Base-by-base conservation (phyloP, 1,140 invertebrate species). In the Cardiocondyla obscurior region DNA sequence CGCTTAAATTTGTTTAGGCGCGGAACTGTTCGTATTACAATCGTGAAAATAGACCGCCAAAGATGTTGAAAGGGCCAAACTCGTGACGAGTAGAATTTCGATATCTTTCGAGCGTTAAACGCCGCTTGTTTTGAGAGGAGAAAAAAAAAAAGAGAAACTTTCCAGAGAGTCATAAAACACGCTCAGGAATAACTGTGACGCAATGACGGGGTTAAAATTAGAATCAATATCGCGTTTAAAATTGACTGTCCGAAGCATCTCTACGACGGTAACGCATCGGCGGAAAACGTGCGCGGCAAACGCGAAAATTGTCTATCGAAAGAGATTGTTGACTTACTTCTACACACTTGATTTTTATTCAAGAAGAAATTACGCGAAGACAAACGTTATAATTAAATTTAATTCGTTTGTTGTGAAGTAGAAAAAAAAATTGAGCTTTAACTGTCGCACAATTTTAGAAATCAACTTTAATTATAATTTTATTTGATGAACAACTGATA, bases 201-300 rank as follows among this genome's bases (percentile, higher is more conserved):
- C 44, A 87, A 77, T 22, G 14, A 42, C 51, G 70, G 1, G 14
- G 12, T 4, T 86, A 88, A 88, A 88, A 65, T 87, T 87, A 87
- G 85, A 77, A 81, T 65, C 82, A 57, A 88, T 88, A 87, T 85
- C 49, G 51, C 30, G 42, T 72, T 82, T 76, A 87, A 87, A 84
- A 87, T 87, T 74, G 69, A 84, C 85, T 55, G 30, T 22, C 30
- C 33, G 60, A 76, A 70, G 53, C 36, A 57, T 70, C 55, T 36
- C 73, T 60, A 46, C 5, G 39, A 19, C 7, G 36, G 55, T 28
- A 58, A 58, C 30, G 70, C 65, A 28, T 69, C 39, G 53, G n/a
- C n/a, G n/a, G n/a, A n/a, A 60, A 57, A 57, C 49, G 30, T 57
- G 22, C n/a, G 44, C 16, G 42, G 69, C n/a, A 65, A 33, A 64